phyloP scores from a whole-genome alignment of 53 echinoderm and acorn worm genomes.

The Crossaster papposus region DNA sequence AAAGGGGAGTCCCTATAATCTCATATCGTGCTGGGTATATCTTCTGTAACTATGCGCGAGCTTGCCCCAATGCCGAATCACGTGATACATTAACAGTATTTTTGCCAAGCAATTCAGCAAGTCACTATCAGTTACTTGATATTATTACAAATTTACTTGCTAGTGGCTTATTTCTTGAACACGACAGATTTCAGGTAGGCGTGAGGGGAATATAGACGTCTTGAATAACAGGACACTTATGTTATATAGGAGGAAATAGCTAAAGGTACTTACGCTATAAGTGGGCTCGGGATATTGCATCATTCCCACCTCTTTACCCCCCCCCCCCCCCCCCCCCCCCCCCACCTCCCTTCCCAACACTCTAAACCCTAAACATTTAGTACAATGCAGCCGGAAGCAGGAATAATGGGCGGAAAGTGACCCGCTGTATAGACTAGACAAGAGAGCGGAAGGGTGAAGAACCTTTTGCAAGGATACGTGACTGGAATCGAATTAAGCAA shows the following conservation, averaged over 20 bases:
- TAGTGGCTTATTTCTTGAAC: background rate
- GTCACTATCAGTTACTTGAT: no score
- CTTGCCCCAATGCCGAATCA: no score
- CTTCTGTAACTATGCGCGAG: no score
- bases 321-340: background rate
- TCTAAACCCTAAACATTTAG: background rate
- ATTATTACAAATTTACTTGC: no score
- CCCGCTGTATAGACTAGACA: no score
- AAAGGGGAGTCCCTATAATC: no score
- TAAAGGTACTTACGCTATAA: background rate
- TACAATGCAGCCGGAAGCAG: background rate
- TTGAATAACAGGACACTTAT: background rate
- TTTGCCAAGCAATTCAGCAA: no score
- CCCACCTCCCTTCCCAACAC: no score
- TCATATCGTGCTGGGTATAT: no score
- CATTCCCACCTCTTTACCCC: background rate
- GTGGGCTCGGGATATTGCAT: constrained; percentile 9
- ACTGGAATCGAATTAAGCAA: background rate
- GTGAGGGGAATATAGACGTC: background rate
- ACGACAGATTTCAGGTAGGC: background rate
- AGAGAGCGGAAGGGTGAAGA: background rate
- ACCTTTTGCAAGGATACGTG: constrained; percentile 5
- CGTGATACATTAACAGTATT: no score
- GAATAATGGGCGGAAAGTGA: background rate
- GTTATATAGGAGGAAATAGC: background rate